A percentile compares a stretch with the other conserved stretches of the same genome.
These are phyloP conservation scores for Argya squamiceps DNA, from an alignment of 2,797 vertebrate genomes.

Conservation along the genomic window DNA sequence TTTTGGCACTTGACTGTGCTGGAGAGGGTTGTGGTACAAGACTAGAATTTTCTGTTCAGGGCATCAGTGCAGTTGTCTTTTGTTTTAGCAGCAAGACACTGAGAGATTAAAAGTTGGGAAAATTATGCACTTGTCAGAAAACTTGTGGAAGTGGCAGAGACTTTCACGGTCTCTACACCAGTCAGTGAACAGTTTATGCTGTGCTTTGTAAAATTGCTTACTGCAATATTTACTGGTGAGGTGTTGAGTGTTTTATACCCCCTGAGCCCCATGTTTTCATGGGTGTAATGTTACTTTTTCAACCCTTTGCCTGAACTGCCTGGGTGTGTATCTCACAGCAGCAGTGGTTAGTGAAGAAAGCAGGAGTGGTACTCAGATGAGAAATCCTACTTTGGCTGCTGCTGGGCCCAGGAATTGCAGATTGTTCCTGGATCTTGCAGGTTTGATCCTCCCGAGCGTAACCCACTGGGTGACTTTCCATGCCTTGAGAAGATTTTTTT, in stretches of 20 bases:
- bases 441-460: background rate
- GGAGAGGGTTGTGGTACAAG: background rate
- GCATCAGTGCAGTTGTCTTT: background rate
- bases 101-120: background rate
- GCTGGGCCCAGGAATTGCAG: background rate
- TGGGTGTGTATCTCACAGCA: background rate
- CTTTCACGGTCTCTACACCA: background rate
- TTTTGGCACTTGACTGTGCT: background rate
- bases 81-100: background rate
- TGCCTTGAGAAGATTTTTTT: background rate
- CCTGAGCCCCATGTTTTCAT: background rate
- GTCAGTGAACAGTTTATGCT: background rate
- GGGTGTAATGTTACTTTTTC: background rate
- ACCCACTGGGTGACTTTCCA: background rate
- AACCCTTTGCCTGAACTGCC: background rate
- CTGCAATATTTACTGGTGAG: background rate
- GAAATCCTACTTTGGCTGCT: background rate
- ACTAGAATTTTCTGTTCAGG: background rate
- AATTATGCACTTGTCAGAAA: background rate
- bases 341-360: background rate
- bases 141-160: background rate
- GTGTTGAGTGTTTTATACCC: background rate
- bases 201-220: background rate
- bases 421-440: background rate
- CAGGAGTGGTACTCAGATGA: background rate